phyloP scores from a whole-genome alignment of 2,888 invertebrate species.

The Platypus cylindrus region DNA sequence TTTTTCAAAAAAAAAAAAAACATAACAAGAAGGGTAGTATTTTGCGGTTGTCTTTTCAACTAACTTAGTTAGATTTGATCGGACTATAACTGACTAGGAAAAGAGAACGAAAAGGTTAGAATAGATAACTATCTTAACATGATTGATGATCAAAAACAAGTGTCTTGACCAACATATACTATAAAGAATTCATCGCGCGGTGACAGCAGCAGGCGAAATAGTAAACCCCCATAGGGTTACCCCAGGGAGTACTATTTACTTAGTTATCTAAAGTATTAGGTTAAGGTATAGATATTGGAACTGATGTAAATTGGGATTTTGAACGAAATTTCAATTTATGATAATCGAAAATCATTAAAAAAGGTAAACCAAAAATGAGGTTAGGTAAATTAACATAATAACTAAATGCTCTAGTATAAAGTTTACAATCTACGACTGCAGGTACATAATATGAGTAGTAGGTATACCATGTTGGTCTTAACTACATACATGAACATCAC shows the following conservation, averaged over 20 bases:
- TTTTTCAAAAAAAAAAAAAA: too few relatives aligned
- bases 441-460: too few relatives aligned
- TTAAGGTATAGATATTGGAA: constrained; percentile 6
- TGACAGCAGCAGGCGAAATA: constrained; percentile 14
- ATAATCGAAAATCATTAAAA: constrained; percentile 1
- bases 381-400: too few relatives aligned
- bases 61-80: constrained; percentile 1
- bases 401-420: too few relatives aligned
- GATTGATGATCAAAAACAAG: constrained; percentile 13
- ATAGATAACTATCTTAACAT: constrained; percentile 4
- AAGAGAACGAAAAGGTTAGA: too few relatives aligned
- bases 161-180: constrained; percentile 13
- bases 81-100: constrained; percentile 1
- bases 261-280: constrained; percentile 7
- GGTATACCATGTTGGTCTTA: too few relatives aligned
- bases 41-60: neutral
- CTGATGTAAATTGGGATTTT: constrained; percentile 1
- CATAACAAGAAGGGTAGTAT: too few relatives aligned
- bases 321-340: constrained; percentile 3
- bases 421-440: too few relatives aligned
- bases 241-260: constrained; percentile 12
- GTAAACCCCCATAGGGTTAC: constrained; percentile 9
- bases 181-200: too few relatives aligned
- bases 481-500: too few relatives aligned
- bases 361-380: too few relatives aligned